Evolutionary conservation across 2,888 invertebrate species (phyloP), one percentile per base, ranked within the genome.

Genomic region (Acrobasis consociella): DNA sequence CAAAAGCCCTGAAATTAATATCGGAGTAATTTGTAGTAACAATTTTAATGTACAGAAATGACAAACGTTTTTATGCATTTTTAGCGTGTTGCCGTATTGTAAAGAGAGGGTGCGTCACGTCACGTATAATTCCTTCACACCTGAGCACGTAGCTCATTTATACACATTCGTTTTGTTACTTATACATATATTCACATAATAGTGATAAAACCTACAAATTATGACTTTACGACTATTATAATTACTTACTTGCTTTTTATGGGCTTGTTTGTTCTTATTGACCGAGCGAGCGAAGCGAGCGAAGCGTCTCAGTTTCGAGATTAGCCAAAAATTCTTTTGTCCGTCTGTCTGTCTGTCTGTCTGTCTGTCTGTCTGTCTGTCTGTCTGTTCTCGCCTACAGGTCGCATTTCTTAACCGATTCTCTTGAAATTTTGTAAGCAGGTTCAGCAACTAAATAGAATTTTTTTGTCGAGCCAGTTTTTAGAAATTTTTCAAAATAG

Each of bases 31-130:
- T 56, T 56, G 56, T 56, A 55, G 53, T 56, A 17, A 42, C 42
- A 56, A 22, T 46, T 56, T 42, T 56, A 42, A 56, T 56, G 22
- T 42, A 42, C 56, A 39, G 55, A 55, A 55, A 55, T 55, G 56
- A 56, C 56, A 42, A 56, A 56, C 56, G 17, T 56, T 56, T 56
- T 56, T 56, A 56, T 56, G 56, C 42, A 56, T 56, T 56, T 42
- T 56, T 56, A 42, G 56, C 56, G 56, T 56, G 56, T 10, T 22
- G 56, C n/a, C 17, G 42, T n/a, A 39, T 17, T n/a, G 17, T 17
- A 56, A 42, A 31, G 42, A 56, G 42, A 56, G 56, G 56, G 56
- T 56, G 56, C 56, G 56, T 56, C 56, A 42, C 56, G 56, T 56
- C 56, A 42, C 17, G 42, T 42, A 42, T 56, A 56, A 56, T 56